These are phyloP conservation scores for Torymus aiolomorphi DNA, from an alignment of 2,888 invertebrate genomes.

Conservation along the genomic window DNA sequence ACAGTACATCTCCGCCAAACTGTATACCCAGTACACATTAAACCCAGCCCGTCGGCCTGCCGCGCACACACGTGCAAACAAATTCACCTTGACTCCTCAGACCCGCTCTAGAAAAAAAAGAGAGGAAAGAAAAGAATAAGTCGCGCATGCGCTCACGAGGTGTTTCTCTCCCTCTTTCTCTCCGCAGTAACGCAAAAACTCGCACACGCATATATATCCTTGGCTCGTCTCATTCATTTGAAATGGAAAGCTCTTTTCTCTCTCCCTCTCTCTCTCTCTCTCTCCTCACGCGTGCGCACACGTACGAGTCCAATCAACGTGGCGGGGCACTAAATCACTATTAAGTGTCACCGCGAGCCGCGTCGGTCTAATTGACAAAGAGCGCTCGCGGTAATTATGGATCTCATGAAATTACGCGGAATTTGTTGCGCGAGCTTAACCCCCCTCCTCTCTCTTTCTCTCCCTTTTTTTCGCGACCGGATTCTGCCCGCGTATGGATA, in stretches of 20 bases:
- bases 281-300: background rate
- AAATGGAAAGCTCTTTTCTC: conserved; percentile 45
- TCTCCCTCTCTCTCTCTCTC: conserved; percentile 36
- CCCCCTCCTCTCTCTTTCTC: background rate
- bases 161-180: background rate
- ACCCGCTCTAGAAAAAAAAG: background rate
- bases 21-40: background rate
- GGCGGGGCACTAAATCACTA: conserved; percentile 64
- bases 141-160: no score
- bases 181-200: background rate
- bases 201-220: conserved; percentile 11
- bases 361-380: conserved; percentile 64
- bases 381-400: conserved; percentile 61
- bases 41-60: background rate
- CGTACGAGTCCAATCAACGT: conserved; percentile 52
- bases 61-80: background rate
- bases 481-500: background rate
- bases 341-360: conserved; percentile 63
- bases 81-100: conserved; percentile 20
- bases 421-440: no score
- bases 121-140: conserved; percentile 2
- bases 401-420: conserved; percentile 58
- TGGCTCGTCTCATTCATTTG: conserved; percentile 44
- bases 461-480: background rate
- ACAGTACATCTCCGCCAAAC: no score